phyloP scores from a whole-genome alignment of 1,140 invertebrate genomes.

The Lepeophtheirus salmonis region DNA sequence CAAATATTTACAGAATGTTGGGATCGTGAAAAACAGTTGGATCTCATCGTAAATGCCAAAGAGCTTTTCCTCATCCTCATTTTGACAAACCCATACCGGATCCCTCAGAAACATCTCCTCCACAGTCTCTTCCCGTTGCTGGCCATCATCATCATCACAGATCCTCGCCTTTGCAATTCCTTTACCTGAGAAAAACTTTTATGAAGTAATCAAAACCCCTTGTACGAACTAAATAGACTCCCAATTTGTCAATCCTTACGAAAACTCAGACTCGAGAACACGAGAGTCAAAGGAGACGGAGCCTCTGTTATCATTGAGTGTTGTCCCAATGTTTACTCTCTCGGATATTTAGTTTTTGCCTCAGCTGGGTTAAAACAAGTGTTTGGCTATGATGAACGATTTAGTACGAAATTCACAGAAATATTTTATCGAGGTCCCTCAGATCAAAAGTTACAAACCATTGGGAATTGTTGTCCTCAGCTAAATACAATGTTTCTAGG shows the following conservation, averaged over 20 bases:
- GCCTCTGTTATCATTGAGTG: constrained; percentile 1
- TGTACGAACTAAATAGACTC: not conserved
- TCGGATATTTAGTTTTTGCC: constrained; percentile 17
- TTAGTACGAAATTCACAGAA: constrained; percentile 15
- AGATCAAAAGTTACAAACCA: constrained; percentile 17
- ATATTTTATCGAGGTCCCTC: constrained; percentile 18
- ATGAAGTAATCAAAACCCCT: constrained; percentile 7
- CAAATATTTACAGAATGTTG: constrained; percentile 18
- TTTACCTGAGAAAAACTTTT: constrained; percentile 13
- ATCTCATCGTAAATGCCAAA: not conserved
- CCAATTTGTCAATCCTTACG: not conserved
- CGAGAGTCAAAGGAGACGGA: constrained; percentile 17
- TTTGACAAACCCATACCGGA: constrained; percentile 16
- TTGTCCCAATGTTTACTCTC: constrained; percentile 15
- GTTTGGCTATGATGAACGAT: constrained; percentile 12
- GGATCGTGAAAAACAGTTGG: constrained; percentile 14
- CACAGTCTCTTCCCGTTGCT: not conserved
- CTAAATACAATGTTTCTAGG: constrained; percentile 9
- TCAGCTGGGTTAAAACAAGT: constrained; percentile 18
- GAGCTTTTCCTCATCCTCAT: constrained; percentile 7
- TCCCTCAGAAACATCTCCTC: not conserved
- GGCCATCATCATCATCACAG: not conserved
- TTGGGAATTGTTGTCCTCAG: constrained; percentile 5
- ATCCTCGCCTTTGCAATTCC: constrained; percentile 1
- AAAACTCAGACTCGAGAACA: constrained; percentile 16